Percentiles rank a stretch among this genome's conserved stretches.
phyloP scores from a whole-genome alignment of 1,140 invertebrate species.

The Drosophila bocki region DNA sequence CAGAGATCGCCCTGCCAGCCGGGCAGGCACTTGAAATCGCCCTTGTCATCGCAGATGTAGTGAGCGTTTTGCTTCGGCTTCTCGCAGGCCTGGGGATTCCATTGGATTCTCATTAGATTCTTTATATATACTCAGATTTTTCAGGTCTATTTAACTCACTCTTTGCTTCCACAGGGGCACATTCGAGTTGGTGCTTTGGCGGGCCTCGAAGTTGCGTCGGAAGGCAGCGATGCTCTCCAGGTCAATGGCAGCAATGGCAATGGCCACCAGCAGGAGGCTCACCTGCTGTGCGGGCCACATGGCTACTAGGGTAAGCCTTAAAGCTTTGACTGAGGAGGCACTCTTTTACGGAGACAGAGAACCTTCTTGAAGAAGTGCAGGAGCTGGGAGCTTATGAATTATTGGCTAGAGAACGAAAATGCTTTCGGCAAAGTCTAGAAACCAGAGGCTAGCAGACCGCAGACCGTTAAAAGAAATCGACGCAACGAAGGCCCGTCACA shows the following conservation, averaged over 20 bases:
- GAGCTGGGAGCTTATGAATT: background rate
- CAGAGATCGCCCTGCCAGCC: slow-evolving; percentile 97
- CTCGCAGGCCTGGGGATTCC: slow-evolving; percentile 90
- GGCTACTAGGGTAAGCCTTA: background rate
- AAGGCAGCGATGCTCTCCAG: slow-evolving; percentile 1
- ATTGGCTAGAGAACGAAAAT: slow-evolving; percentile 3
- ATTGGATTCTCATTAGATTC: no score
- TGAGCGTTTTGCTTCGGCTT: slow-evolving; percentile 95
- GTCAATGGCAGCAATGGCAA: slow-evolving; percentile 1
- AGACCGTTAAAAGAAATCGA: slow-evolving; percentile 56
- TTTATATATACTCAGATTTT: no score
- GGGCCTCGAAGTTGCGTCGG: slow-evolving; percentile 67
- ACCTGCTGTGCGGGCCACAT: slow-evolving; percentile 8
- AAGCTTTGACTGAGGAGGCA: no score
- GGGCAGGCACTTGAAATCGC: slow-evolving; percentile 95
- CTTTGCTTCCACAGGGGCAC: slow-evolving; percentile 94
- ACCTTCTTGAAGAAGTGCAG: no score
- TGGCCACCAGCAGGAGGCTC: slow-evolving; percentile 26
- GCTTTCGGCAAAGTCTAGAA: background rate
- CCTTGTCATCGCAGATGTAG: slow-evolving; percentile 95
- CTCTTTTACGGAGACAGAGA: background rate
- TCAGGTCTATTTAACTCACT: slow-evolving; percentile 83
- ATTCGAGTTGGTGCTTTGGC: slow-evolving; percentile 79
- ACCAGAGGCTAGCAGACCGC: background rate
- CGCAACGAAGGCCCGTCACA: slow-evolving; percentile 37